Conservation (phyloP, 1,140 invertebrate species). For the Pseudomyrmex concolor region DNA sequence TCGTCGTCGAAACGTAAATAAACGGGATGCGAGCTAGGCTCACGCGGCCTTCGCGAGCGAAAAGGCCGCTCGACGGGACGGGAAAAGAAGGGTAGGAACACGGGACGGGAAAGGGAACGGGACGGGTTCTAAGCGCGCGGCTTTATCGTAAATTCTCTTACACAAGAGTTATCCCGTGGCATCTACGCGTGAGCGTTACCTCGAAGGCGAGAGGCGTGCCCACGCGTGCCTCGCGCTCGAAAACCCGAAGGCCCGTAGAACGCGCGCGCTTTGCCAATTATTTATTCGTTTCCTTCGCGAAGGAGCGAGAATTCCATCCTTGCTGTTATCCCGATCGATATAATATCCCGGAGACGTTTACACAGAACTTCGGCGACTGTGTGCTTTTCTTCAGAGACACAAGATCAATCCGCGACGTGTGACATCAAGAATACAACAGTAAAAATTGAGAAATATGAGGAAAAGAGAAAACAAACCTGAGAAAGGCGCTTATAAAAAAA, state of each 20-base stretch:
- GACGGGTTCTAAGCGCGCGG: constrained; percentile 43
- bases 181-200: constrained; percentile 71
- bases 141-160: constrained; percentile 66
- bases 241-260: constrained; percentile 45
- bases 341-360: neutral
- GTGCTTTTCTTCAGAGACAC: too few species aligned
- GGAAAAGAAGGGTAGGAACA: neutral
- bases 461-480: too few species aligned
- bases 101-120: neutral
- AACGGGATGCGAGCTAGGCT: constrained; percentile 32
- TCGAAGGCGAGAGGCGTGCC: constrained; percentile 71
- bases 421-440: too few species aligned
- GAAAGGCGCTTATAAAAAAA: too few species aligned
- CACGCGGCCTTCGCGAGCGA: constrained; percentile 34
- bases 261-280: constrained; percentile 54
- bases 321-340: neutral
- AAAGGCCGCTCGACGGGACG: constrained; percentile 20
- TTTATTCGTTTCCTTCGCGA: constrained; percentile 28
- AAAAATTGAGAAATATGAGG: too few species aligned
- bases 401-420: too few species aligned
- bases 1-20: constrained; percentile 57
- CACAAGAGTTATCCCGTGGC: constrained; percentile 65
- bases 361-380: too few species aligned
- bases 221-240: constrained; percentile 64
- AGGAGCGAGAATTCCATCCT: neutral